Conservation (phyloP, 1,140 invertebrate species). For the Lordiphosa clarofinis region DNA sequence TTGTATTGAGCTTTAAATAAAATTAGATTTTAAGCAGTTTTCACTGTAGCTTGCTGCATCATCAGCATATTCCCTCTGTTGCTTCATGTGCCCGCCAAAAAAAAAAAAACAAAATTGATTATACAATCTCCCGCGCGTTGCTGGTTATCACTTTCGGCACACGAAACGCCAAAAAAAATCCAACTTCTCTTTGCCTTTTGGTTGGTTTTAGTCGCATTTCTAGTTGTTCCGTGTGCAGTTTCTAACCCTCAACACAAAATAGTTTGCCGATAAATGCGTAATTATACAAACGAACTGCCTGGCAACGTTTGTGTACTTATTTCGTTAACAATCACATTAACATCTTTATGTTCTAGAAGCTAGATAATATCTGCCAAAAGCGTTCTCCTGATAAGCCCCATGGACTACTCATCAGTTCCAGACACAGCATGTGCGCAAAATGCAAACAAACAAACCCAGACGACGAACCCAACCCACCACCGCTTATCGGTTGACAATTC, state of each 20-base stretch:
- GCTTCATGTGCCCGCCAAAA: constrained; percentile 9
- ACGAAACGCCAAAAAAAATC: constrained; percentile 59
- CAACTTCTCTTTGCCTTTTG: constrained; percentile 4
- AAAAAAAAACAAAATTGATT: constrained; percentile 26
- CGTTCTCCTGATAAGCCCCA: constrained; percentile 26
- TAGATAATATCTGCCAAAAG: constrained; percentile 46
- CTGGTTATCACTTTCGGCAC: constrained; percentile 47
- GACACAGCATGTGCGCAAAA: constrained; percentile 49
- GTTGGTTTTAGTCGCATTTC: constrained; percentile 3
- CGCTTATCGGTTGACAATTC: constrained; percentile 42
- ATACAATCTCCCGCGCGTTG: constrained; percentile 31
- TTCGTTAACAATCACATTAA: constrained; percentile 18
- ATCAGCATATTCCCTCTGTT: background rate
- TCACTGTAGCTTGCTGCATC: background rate
- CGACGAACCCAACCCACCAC: background rate
- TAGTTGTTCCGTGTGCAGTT: constrained; percentile 32
- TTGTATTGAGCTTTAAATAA: too few species aligned
- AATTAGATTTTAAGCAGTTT: too few species aligned
- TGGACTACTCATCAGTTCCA: background rate
- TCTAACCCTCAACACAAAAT: background rate
- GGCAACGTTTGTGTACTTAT: background rate
- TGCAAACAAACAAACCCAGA: constrained; percentile 11
- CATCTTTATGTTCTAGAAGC: constrained; percentile 8
- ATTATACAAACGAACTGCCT: background rate
- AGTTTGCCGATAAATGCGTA: constrained; percentile 19